Evolutionary conservation across 2,113 vertebrate genomes (phyloP).

Genomic region (Sciurus niger): DNA sequence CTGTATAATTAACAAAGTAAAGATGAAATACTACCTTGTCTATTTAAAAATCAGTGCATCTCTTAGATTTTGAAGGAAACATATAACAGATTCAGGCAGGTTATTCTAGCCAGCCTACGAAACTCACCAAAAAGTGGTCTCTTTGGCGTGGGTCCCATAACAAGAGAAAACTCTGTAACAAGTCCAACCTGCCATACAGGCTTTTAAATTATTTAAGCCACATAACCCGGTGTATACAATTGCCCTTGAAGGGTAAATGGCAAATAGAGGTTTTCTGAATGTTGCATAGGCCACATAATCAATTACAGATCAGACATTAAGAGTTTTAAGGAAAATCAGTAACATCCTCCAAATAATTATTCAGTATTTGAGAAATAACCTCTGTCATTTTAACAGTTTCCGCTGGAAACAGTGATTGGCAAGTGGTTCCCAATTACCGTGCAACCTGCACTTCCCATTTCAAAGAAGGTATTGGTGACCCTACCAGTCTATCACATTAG

Average conservation of each 20-base stretch:
- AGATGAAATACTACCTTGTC: not conserved
- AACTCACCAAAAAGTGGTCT: not conserved
- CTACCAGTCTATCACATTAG: no score
- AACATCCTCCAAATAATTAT: not conserved
- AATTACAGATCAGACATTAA: not conserved
- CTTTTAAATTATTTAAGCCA: fast-evolving
- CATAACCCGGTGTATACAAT: no score
- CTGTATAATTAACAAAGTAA: not conserved
- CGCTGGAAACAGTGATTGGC: no score
- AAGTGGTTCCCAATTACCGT: no score
- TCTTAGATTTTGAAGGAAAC: not conserved
- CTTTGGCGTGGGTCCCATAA: not conserved
- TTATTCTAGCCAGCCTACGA: not conserved
- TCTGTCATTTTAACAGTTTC: not conserved
- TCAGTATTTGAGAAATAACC: not conserved
- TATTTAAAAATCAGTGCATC: not conserved
- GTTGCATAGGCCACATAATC: not conserved
- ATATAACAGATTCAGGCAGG: not conserved
- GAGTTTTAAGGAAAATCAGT: not conserved
- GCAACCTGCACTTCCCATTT: no score
- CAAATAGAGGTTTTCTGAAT: not conserved
- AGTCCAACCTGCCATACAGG: fast-evolving
- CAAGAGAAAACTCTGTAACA: no score
- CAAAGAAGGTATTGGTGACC: no score
- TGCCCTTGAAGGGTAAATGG: not conserved